A percentile compares a stretch with the other conserved stretches of the same genome.
These are phyloP conservation scores for Tubulanus polymorphus DNA, from an alignment of 2,888 invertebrate species.

Conservation along the genomic window DNA sequence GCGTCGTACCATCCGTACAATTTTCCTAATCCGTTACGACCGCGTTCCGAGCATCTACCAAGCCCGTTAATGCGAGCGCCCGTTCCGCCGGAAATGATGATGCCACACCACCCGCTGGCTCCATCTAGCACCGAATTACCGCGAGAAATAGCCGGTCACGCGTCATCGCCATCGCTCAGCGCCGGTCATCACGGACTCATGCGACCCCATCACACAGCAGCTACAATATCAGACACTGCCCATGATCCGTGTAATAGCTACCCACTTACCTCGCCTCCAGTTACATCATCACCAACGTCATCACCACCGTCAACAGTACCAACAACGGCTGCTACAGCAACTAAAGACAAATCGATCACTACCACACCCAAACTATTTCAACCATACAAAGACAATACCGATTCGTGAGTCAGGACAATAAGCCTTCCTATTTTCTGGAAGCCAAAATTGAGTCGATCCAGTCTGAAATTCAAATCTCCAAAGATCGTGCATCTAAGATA, in stretches of 20 bases:
- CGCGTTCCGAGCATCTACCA: slow-evolving; percentile 26
- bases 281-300: slow-evolving; percentile 13
- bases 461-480: too few relatives aligned
- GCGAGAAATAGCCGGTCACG: neutral
- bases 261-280: slow-evolving; percentile 14
- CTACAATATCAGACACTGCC: neutral
- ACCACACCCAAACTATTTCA: slow-evolving; percentile 27
- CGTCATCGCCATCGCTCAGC: neutral
- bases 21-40: slow-evolving; percentile 25
- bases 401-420: too few relatives aligned
- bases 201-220: neutral
- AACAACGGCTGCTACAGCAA: slow-evolving; percentile 9
- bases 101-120: too few relatives aligned
- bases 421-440: too few relatives aligned
- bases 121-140: too few relatives aligned
- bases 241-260: slow-evolving; percentile 13
- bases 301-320: slow-evolving; percentile 6
- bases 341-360: slow-evolving; percentile 21
- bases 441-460: too few relatives aligned
- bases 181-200: too few relatives aligned
- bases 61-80: slow-evolving; percentile 22
- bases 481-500: too few relatives aligned
- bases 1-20: slow-evolving; percentile 23
- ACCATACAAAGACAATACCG: slow-evolving; percentile 28
- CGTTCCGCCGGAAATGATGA: slow-evolving; percentile 5